Percentiles rank a stretch among this genome's conserved stretches.
These are phyloP conservation scores for Lissocephala sabroskyi DNA, from an alignment of 2,888 invertebrate genomes.

Conservation along the genomic window DNA sequence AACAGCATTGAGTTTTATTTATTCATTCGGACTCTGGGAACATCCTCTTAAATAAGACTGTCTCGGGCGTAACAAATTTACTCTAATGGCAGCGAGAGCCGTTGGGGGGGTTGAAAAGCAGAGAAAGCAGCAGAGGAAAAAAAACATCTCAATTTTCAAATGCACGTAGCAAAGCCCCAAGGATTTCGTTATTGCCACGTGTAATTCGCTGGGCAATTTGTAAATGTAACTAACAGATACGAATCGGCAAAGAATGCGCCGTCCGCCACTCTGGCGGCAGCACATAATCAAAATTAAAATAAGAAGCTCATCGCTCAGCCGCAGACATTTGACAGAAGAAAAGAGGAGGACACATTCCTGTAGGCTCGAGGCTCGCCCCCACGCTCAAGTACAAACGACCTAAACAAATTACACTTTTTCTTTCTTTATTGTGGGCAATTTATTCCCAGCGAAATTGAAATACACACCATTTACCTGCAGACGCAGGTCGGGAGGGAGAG, in stretches of 20 bases:
- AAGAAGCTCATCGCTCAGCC: slow-evolving; percentile 59
- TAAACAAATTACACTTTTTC: slow-evolving; percentile 59
- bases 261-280: slow-evolving; percentile 27
- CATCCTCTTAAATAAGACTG: too few species aligned
- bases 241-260: slow-evolving; percentile 39
- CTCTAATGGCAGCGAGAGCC: slow-evolving; percentile 26
- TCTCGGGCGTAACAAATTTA: too few species aligned
- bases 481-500: slow-evolving; percentile 13
- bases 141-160: slow-evolving; percentile 38
- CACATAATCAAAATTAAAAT: slow-evolving; percentile 63
- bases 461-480: slow-evolving; percentile 60
- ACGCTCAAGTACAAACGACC: slow-evolving; percentile 47
- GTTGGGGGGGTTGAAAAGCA: too few species aligned
- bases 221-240: slow-evolving; percentile 60
- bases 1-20: slow-evolving; percentile 40
- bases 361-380: too few species aligned
- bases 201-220: slow-evolving; percentile 52
- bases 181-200: background rate
- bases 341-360: background rate
- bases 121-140: background rate
- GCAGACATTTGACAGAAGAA: slow-evolving; percentile 27
- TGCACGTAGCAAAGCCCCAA: background rate
- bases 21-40: slow-evolving; percentile 20
- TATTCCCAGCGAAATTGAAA: slow-evolving; percentile 59
- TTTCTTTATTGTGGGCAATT: slow-evolving; percentile 60